Evolutionary conservation across 2,113 vertebrate genomes (phyloP), one percentile per base, ranked within the genome.

Genomic region (Gila orcuttii): DNA sequence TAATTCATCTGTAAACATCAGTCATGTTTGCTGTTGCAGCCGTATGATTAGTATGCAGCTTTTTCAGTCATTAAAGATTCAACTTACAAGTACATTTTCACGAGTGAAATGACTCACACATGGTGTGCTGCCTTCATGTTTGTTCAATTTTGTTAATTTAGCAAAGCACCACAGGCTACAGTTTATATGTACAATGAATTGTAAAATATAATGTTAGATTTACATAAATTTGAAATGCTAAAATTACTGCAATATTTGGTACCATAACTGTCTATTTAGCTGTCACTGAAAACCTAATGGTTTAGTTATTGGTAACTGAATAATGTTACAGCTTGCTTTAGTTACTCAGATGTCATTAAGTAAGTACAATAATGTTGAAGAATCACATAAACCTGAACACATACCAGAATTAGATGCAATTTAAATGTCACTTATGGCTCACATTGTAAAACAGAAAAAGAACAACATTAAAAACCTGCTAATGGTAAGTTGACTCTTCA

Each of bases 1-100:
- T 25, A 28, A 75, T 47, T 75, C n/a, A 50, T 50, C 73, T 17
- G 42, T 75, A 50, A 75, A 75, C 73, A 28, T 75, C n/a, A 47
- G 71, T 3, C n/a, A 13, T 64, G 60, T 47, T 75, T 75, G n/a
- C 60, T 64, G 23, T 64, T 12, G 12, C 11, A 64, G 60, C 60
- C n/a, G n/a, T 13, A 64, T 64, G 60, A 64, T 75, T 75, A 75
- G 42, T 47, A 75, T 75, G 42, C 73, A 50, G 73, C 42, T 50
- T 50, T 71, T 75, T 28, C 12, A 28, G 73, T 47, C 50, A 75
- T 75, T 50, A 75, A 75, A 75, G 42, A 75, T 75, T 50, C 73
- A 75, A 75, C 73, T 50, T 75, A 47, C 73, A 75, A 75, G 73
- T 50, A 50, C 42, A 50, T 47, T 50, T 50, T 75, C 42, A 75